Evolutionary conservation across 2,113 vertebrate species (phyloP).

Genomic region (Albula goreensis): DNA sequence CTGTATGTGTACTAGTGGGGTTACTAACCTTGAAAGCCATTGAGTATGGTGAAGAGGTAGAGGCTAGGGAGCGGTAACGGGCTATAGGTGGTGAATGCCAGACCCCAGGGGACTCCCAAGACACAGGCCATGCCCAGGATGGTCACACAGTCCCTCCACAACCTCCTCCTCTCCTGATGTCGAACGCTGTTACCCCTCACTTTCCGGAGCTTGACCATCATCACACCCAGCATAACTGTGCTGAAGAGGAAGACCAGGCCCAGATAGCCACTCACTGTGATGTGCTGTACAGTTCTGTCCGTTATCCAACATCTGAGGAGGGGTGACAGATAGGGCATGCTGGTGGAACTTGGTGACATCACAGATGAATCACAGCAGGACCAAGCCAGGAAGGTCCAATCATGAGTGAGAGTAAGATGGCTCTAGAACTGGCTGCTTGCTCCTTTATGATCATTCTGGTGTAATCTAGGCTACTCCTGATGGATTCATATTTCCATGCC

Average conservation of each 20-base stretch:
- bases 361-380: neutral
- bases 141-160: constrained; percentile 62
- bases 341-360: neutral
- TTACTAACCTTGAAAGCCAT: constrained; percentile 86
- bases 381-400: neutral
- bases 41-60: constrained; percentile 85
- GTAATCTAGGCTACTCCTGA: no score
- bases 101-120: constrained; percentile 82
- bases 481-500: no score
- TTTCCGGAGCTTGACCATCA: constrained; percentile 71
- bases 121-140: constrained; percentile 83
- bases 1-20: no score
- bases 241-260: constrained; percentile 82
- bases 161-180: constrained; percentile 44
- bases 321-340: neutral
- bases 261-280: constrained; percentile 79
- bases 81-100: constrained; percentile 74
- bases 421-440: no score
- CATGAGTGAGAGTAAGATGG: neutral
- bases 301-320: constrained; percentile 71
- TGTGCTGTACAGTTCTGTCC: constrained; percentile 55
- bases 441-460: no score
- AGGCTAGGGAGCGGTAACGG: constrained; percentile 67
- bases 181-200: constrained; percentile 46
- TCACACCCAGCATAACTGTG: constrained; percentile 74